These are phyloP conservation scores for Cataglyphis cursor DNA, from an alignment of 2,888 invertebrate genomes.

Conservation along the genomic window DNA sequence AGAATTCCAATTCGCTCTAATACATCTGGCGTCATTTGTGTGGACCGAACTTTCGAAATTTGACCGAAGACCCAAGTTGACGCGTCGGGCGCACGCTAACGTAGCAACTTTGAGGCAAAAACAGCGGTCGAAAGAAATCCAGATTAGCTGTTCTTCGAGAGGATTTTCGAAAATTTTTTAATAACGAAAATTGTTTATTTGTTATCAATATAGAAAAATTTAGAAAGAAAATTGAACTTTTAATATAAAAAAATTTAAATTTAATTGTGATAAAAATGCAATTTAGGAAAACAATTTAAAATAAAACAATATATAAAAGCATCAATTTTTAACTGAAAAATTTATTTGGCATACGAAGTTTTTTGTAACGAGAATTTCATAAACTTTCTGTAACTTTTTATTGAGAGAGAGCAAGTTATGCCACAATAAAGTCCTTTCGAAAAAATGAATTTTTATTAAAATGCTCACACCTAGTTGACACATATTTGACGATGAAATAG, in stretches of 20 bases:
- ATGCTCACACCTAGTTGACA: constrained; percentile 27
- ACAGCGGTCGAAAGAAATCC: constrained; percentile 38
- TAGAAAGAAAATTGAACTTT: constrained; percentile 1
- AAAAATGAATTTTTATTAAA: constrained; percentile 25
- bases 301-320: constrained; percentile 13
- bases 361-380: constrained; percentile 1
- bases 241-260: neutral
- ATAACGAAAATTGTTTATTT: constrained; percentile 10
- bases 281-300: neutral
- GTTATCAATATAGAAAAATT: constrained; percentile 15
- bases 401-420: neutral
- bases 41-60: constrained; percentile 52
- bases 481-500: neutral
- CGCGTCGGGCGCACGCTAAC: constrained; percentile 12
- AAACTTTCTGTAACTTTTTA: constrained; percentile 13
- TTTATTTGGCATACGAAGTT: neutral
- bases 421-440: constrained; percentile 7
- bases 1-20: constrained; percentile 28
- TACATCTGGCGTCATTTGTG: constrained; percentile 33
- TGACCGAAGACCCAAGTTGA: constrained; percentile 29
- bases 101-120: constrained; percentile 49
- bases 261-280: constrained; percentile 12
- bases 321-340: constrained; percentile 9
- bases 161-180: neutral
- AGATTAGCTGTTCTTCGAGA: constrained; percentile 19